phyloP scores from a whole-genome alignment of 2,113 vertebrate species.

The Varanus komodoensis region DNA sequence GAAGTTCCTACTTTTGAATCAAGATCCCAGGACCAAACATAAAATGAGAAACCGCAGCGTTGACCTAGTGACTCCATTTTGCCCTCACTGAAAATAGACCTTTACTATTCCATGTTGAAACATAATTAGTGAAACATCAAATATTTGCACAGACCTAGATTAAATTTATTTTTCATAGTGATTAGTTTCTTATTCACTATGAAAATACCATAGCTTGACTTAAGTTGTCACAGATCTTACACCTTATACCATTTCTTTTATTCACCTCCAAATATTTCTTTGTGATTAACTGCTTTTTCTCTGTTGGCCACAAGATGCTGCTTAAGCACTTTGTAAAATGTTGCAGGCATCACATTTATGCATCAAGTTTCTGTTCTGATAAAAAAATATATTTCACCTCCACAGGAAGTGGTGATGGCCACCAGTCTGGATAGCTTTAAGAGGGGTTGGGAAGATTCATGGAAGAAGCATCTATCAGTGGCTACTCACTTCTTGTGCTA shows the following conservation, averaged over 20 bases:
- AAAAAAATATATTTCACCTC: not conserved
- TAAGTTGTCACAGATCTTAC: not conserved
- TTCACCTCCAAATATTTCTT: not conserved
- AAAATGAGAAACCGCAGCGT: not conserved
- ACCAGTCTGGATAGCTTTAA: too few relatives aligned
- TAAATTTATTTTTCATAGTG: not conserved
- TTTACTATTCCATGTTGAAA: not conserved
- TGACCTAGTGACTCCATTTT: not conserved
- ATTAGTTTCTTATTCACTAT: not conserved
- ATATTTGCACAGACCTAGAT: not conserved
- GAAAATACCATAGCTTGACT: not conserved
- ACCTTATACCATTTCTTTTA: too few relatives aligned
- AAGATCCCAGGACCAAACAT: too few relatives aligned
- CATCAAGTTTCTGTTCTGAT: not conserved
- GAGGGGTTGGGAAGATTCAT: too few relatives aligned
- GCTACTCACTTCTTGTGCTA: too few relatives aligned
- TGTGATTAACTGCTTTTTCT: constrained; percentile 51
- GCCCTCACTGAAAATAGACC: not conserved
- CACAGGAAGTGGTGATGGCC: too few relatives aligned
- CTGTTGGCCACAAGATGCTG: constrained; percentile 68
- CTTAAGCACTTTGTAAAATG: constrained; percentile 50
- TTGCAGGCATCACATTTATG: not conserved
- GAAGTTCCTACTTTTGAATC: too few relatives aligned
- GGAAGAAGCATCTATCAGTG: too few relatives aligned
- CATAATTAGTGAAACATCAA: not conserved